A percentile compares a stretch with the other conserved stretches of the same genome.
These are phyloP conservation scores for Dicycla oo DNA, from an alignment of 2,888 invertebrate species.

Conservation along the genomic window DNA sequence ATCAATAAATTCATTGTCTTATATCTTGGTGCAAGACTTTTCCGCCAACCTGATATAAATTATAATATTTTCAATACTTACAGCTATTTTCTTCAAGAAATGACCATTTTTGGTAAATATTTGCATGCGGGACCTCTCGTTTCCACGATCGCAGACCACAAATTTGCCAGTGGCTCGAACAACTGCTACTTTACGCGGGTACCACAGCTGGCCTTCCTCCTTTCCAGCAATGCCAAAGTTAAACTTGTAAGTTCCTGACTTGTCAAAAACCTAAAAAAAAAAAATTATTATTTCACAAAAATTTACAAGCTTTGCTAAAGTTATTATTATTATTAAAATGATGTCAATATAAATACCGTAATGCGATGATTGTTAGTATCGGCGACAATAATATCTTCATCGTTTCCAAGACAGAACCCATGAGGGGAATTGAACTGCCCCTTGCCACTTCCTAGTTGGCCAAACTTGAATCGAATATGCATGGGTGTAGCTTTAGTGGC, in stretches of 20 bases:
- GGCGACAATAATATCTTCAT: conserved; percentile 99
- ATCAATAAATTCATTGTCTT: too few species aligned
- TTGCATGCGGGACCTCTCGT: conserved; percentile 99
- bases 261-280: conserved; percentile 95
- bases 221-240: conserved; percentile 98
- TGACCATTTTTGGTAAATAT: conserved; percentile 99
- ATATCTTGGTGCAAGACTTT: too few species aligned
- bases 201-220: conserved; percentile 99
- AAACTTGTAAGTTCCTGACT: conserved; percentile 97
- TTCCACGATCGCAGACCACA: conserved; percentile 99
- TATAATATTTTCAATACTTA: conserved; percentile 68
- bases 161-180: conserved; percentile 96
- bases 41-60: not conserved
- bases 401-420: conserved; percentile 98
- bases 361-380: conserved; percentile 99
- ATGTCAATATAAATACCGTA: conserved; percentile 89
- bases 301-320: not conserved
- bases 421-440: conserved; percentile 99
- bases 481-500: conserved; percentile 95
- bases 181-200: conserved; percentile 98
- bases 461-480: conserved; percentile 98
- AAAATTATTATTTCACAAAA: not conserved
- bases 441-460: conserved; percentile 97
- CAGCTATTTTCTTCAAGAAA: conserved; percentile 98
- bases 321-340: not conserved